These are phyloP conservation scores for Echinops telfairi DNA, from an alignment of 2,113 vertebrate genomes.

Conservation along the genomic window DNA sequence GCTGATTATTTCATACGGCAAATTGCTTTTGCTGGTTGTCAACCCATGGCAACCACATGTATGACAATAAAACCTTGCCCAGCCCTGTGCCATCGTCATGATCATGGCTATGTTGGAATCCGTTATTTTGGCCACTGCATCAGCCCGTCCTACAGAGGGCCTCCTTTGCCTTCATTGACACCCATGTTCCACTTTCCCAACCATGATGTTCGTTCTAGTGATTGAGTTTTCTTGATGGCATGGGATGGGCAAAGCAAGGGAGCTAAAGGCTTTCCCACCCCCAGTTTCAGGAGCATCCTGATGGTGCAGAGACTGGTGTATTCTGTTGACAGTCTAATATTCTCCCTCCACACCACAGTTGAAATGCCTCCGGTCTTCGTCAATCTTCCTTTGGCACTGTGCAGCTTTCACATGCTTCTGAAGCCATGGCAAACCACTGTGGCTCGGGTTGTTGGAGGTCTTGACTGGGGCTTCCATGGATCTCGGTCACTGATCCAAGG, in stretches of 20 bases:
- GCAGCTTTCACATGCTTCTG: not conserved
- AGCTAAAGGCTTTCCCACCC: not conserved
- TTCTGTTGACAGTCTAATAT: not conserved
- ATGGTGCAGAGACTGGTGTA: not conserved
- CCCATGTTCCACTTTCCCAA: not conserved
- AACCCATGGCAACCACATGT: not conserved
- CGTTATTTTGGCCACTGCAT: not conserved
- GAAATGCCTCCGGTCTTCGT: not conserved
- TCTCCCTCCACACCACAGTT: not conserved
- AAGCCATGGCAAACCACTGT: not conserved
- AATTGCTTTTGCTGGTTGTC: not conserved
- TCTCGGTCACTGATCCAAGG: not conserved
- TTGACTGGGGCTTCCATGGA: not conserved
- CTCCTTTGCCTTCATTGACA: not conserved
- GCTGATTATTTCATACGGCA: constrained; percentile 7
- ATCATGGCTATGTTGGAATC: not conserved
- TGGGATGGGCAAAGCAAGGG: not conserved
- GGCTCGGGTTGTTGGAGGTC: not conserved
- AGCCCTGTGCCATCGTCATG: not conserved
- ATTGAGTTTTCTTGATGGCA: not conserved
- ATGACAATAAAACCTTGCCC: not conserved
- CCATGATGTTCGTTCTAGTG: not conserved
- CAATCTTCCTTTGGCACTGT: not conserved
- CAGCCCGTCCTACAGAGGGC: not conserved
- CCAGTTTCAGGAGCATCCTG: not conserved